Conservation (phyloP, 2,113 vertebrate genomes). For the Eulacestoma nigropectus region DNA sequence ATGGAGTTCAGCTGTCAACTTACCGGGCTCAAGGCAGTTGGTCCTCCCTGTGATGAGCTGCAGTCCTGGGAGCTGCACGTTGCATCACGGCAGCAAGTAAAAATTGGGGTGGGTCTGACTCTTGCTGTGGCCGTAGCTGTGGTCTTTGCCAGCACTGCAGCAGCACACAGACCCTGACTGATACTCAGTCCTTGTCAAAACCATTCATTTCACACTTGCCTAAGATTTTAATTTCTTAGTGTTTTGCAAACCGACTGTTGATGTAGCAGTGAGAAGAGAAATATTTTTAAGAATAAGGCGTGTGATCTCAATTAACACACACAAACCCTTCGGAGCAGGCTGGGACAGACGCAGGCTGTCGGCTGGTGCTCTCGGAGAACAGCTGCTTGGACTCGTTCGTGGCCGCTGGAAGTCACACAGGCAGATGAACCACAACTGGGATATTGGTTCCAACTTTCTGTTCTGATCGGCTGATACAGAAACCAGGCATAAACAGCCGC, state of each 20-base stretch:
- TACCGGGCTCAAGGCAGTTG: background rate
- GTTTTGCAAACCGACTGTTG: background rate
- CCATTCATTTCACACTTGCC: accelerated
- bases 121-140: accelerated
- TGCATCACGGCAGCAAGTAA: background rate
- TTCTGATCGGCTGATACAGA: background rate
- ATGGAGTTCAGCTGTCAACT: background rate
- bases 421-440: background rate
- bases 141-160: background rate
- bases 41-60: background rate
- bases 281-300: background rate
- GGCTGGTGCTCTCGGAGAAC: background rate
- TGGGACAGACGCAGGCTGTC: accelerated
- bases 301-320: accelerated
- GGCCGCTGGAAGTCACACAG: background rate
- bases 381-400: background rate
- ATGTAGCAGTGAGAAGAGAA: background rate
- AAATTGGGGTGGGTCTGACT: accelerated
- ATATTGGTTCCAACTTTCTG: background rate
- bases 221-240: background rate
- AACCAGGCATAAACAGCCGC: background rate
- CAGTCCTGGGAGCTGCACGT: background rate
- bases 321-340: accelerated
- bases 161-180: background rate
- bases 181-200: background rate